Base-by-base conservation (phyloP, 2,888 invertebrate species). In the Volucella inflata region DNA sequence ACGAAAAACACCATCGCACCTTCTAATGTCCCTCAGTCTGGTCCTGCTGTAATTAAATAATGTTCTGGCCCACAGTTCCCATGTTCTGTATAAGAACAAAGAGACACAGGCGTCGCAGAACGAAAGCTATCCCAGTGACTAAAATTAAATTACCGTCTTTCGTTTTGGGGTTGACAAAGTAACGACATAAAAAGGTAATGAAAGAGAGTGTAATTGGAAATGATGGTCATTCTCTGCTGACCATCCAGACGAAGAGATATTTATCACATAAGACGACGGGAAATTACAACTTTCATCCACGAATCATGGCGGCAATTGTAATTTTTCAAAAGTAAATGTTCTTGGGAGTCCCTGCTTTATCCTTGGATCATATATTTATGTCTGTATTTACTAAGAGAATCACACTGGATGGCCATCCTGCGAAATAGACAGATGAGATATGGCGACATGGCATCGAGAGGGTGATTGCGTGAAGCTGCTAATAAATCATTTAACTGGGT, bases 251-350 rank as follows among this genome's bases (percentile, higher is more conserved):
- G 30, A 30, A 3, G 36, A 67, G 71, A 79, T 72, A 50, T 51
- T 42, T 59, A 57, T 71, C 50, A 44, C 46, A n/a, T 12, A 64
- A 51, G 38, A 57, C 30, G 9, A 57, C 55, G 42, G 17, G 42
- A 57, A 16, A 64, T 62, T 48, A 46, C 36, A 48, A 71, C 59
- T 46, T 48, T 14, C 36, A 64, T 50, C 64, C 12, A 50, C 38
- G 50, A 38, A 12, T 36, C 36, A 38, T 53, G 16, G 16, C 6
- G 16, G 2, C 3, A 59, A 51, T 16, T 46, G 71, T 51, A 64
- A 71, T 76, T 81, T 76, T 76, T 81, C 76, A 65, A 59, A 42
- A 50, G 42, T 67, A 74, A 74, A 60, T 74, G 65, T 59, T 71
- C 71, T 53, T 53, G 17, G 71, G 48, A 70, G 55, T 48, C 50